phyloP scores from a whole-genome alignment of 2,113 vertebrate genomes.

The Chitala chitala region DNA sequence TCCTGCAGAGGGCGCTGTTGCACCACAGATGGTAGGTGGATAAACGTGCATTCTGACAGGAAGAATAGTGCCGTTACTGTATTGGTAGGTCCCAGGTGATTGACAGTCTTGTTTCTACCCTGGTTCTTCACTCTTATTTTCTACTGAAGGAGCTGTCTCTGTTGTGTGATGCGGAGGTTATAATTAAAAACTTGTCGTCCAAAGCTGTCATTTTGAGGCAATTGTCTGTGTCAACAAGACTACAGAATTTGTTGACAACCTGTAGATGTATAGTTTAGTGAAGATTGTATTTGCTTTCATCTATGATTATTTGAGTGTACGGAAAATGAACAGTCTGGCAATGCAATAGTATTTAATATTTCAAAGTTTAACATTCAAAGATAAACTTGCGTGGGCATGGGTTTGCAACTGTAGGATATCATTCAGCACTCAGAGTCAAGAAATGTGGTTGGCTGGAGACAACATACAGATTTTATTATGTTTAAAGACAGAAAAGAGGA shows the following conservation, averaged over 20 bases:
- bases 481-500: not conserved
- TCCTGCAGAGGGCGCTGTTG: constrained; percentile 37
- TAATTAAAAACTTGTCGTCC: constrained; percentile 8
- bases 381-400: not conserved
- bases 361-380: not conserved
- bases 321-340: not conserved
- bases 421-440: not conserved
- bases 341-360: not conserved
- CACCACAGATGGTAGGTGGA: not conserved
- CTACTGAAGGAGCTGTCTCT: not conserved
- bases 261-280: not conserved
- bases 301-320: not conserved
- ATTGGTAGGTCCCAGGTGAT: constrained; percentile 11
- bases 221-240: constrained; percentile 3
- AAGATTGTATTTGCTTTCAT: not conserved
- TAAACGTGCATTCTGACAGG: not conserved
- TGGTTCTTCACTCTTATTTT: constrained; percentile 22
- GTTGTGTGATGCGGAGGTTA: constrained; percentile 12
- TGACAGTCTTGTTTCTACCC: constrained; percentile 19
- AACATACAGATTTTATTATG: not conserved
- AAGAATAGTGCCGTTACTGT: not conserved
- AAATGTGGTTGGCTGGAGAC: not conserved
- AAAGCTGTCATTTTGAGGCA: constrained; percentile 1
- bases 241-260: not conserved
- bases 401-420: not conserved